Conservation (phyloP, 1,140 invertebrate genomes). For the Coptotermes formosanus region DNA sequence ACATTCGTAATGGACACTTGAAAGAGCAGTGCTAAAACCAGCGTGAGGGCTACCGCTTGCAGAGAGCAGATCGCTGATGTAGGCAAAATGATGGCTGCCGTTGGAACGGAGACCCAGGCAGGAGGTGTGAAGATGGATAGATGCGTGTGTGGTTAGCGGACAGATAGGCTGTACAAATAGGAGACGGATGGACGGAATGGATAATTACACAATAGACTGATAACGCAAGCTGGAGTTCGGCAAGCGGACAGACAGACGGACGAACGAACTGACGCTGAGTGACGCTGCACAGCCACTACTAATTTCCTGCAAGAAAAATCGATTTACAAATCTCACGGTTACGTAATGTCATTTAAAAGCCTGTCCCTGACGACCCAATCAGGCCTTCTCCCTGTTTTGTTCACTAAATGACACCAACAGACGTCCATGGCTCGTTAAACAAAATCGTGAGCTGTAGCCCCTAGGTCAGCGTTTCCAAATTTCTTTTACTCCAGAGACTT, state of each 20-base stretch:
- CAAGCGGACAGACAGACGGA: not conserved
- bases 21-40: too few species aligned
- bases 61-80: too few species aligned
- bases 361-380: not conserved
- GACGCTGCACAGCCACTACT: not conserved
- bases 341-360: not conserved
- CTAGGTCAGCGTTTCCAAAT: not conserved
- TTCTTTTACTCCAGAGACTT: not conserved
- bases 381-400: not conserved
- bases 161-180: not conserved
- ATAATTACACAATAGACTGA: not conserved
- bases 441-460: not conserved
- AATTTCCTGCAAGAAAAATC: constrained; percentile 10
- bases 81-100: too few species aligned
- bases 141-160: not conserved
- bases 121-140: not conserved
- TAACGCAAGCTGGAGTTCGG: not conserved
- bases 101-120: not conserved
- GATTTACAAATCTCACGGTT: not conserved
- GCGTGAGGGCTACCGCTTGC: too few species aligned
- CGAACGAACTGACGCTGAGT: not conserved
- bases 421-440: not conserved
- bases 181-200: not conserved
- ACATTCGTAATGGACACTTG: too few species aligned
- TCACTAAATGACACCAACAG: not conserved